These are phyloP conservation scores for Epinephelus lanceolatus DNA, from an alignment of 2,113 vertebrate species.

Conservation along the genomic window DNA sequence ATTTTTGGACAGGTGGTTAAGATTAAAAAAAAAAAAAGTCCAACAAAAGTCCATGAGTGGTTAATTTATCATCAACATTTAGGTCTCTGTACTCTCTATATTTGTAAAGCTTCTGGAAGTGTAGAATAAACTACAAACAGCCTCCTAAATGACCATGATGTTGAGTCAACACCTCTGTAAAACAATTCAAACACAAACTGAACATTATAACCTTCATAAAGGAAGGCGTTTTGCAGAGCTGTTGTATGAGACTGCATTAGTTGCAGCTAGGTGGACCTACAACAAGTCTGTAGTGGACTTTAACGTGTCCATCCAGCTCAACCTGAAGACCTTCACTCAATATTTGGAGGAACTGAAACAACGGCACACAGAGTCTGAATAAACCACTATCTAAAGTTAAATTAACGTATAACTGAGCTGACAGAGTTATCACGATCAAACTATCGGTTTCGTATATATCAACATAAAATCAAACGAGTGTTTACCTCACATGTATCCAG, in stretches of 20 bases:
- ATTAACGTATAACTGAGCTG: fast-evolving
- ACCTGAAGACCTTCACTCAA: too few relatives aligned
- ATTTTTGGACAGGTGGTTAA: not conserved
- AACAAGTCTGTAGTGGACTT: not conserved
- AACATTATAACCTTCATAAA: not conserved
- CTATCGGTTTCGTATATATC: fast-evolving
- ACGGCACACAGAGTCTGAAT: not conserved
- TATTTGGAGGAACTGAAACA: not conserved
- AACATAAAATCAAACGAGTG: slow-evolving; percentile 8
- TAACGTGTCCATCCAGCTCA: not conserved
- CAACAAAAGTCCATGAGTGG: too few relatives aligned
- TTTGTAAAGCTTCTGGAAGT: not conserved
- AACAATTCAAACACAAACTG: not conserved
- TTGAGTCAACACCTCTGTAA: not conserved
- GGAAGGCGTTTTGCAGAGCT: not conserved
- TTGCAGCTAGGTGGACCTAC: not conserved
- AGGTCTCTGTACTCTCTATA: not conserved
- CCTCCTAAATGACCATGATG: not conserved
- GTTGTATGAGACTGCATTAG: not conserved
- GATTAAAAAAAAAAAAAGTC: too few relatives aligned
- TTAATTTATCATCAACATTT: too few relatives aligned
- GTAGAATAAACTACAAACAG: not conserved
- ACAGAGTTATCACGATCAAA: not conserved
- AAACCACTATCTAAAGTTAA: not conserved
- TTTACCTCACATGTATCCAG: slow-evolving; percentile 76